Conservation (phyloP, 2,888 invertebrate genomes). For the Xylota sylvarum region DNA sequence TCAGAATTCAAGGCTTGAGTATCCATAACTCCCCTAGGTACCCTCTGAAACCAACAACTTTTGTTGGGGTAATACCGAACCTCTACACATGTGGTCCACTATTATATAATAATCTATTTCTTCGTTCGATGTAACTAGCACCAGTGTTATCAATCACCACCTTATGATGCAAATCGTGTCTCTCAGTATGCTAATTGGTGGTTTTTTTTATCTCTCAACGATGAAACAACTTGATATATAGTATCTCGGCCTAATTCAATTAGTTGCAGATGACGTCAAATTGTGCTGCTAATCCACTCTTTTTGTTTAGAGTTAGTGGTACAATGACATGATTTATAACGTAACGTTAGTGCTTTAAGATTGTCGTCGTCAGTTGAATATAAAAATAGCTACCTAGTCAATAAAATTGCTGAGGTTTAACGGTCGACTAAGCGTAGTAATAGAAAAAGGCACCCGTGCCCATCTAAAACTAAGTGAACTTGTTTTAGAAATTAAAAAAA, state of each 20-base stretch:
- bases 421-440: neutral
- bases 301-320: slow-evolving; percentile 1
- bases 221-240: slow-evolving; percentile 52
- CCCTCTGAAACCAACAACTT: no score
- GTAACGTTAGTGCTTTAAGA: slow-evolving; percentile 6
- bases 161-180: slow-evolving; percentile 52
- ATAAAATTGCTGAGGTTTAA: neutral
- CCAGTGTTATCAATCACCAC: slow-evolving; percentile 15
- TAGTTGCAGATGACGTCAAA: slow-evolving; percentile 60
- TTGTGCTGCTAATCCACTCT: slow-evolving; percentile 37
- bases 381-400: neutral
- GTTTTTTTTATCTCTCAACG: neutral
- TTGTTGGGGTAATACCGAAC: no score
- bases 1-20: no score
- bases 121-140: slow-evolving; percentile 13
- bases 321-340: slow-evolving; percentile 13
- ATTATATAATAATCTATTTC: slow-evolving; percentile 22
- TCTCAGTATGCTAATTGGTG: slow-evolving; percentile 38
- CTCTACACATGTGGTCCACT: neutral
- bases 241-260: slow-evolving; percentile 53
- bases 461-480: neutral
- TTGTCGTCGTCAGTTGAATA: neutral
- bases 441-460: neutral
- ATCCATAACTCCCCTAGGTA: no score
- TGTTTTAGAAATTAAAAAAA: neutral